These are phyloP conservation scores for Sylvia atricapilla DNA, from an alignment of 2,113 vertebrate species.

Conservation along the genomic window DNA sequence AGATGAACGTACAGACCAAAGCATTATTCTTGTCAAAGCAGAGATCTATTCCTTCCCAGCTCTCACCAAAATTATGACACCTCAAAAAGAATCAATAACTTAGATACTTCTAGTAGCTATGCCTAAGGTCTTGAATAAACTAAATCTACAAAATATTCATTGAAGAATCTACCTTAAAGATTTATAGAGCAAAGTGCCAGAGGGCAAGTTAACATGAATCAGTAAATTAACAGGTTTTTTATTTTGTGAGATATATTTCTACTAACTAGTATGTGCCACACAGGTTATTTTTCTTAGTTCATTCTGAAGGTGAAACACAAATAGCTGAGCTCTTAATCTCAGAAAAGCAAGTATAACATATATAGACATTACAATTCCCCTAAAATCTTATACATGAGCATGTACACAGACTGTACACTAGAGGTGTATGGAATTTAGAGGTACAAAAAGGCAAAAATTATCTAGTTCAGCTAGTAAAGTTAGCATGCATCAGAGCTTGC, in stretches of 20 bases:
- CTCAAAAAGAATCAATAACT: background rate
- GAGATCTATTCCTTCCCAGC: background rate
- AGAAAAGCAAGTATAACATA: background rate
- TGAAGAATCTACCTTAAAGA: background rate
- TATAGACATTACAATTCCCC: background rate
- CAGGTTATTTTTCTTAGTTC: background rate
- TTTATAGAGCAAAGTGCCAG: background rate
- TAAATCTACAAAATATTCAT: background rate
- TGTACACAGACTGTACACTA: background rate
- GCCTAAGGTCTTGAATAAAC: background rate
- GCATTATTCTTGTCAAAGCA: background rate
- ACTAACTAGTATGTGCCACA: background rate
- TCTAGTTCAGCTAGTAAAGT: background rate
- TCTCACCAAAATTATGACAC: background rate
- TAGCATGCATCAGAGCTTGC: no score
- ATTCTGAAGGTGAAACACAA: background rate
- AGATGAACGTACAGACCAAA: background rate
- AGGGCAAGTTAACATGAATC: background rate
- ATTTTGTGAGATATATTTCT: background rate
- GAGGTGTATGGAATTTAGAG: background rate
- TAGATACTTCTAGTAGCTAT: background rate
- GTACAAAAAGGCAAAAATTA: background rate
- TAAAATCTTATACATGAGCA: background rate
- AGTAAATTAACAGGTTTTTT: background rate
- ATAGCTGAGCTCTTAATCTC: background rate